Evolutionary conservation across 2,888 invertebrate species (phyloP).

Genomic region (Theodoxus fluviatilis): DNA sequence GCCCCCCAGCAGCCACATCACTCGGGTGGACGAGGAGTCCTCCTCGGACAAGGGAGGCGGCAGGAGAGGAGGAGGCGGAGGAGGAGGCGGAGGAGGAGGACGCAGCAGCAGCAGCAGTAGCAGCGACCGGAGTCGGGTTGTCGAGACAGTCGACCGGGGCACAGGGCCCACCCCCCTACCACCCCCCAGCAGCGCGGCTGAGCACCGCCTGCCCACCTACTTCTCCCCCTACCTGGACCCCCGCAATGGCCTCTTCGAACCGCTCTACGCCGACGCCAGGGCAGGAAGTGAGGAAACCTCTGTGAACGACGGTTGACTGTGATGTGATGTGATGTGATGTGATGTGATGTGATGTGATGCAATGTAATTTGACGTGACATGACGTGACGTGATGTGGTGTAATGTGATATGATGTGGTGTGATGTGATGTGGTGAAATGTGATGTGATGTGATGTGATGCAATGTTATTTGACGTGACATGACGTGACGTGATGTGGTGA

Average conservation of each 20-base stretch:
- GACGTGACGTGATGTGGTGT: too few species aligned
- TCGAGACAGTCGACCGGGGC: constrained; percentile 62
- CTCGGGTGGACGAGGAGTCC: constrained; percentile 55
- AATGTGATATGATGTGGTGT: too few species aligned
- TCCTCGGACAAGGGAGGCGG: constrained; percentile 37
- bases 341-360: too few species aligned
- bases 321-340: too few species aligned
- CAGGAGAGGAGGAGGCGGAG: constrained; percentile 21
- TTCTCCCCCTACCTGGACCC: constrained; percentile 39
- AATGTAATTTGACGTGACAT: too few species aligned
- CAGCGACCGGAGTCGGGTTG: constrained; percentile 39
- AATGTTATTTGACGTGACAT: too few species aligned
- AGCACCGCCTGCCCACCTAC: constrained; percentile 39
- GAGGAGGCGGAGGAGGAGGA: background rate
- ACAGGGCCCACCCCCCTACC: constrained; percentile 62
- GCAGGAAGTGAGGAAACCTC: too few species aligned
- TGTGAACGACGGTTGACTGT: too few species aligned
- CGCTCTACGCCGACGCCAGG: too few species aligned
- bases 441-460: too few species aligned
- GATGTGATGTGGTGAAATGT: too few species aligned
- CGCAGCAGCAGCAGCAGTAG: constrained; percentile 28
- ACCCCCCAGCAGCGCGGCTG: constrained; percentile 37
- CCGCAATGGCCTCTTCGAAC: constrained; percentile 46
- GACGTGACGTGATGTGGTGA: too few species aligned
- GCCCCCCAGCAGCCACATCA: constrained; percentile 48